Conservation (phyloP, 2,888 invertebrate species). For the Tolmerus cingulatus region DNA sequence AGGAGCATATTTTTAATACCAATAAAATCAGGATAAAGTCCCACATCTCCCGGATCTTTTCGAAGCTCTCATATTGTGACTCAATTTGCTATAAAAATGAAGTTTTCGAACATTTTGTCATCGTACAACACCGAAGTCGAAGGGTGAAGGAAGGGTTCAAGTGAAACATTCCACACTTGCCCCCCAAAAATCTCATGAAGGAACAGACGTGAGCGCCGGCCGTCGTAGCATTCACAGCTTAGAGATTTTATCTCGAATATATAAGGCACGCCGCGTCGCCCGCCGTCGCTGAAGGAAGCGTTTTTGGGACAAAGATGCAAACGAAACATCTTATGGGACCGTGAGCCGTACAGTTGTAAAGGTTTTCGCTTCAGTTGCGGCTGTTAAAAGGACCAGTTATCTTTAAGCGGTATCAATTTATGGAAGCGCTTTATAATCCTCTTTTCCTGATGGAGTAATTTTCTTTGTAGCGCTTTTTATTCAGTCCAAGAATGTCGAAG, state of each 20-base stretch:
- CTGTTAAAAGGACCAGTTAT: conserved; percentile 5
- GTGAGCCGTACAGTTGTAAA: not conserved
- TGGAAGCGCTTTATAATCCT: conserved; percentile 14
- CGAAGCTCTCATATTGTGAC: conserved; percentile 18
- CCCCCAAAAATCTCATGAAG: not conserved
- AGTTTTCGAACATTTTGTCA: conserved; percentile 7
- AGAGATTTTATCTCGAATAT: not conserved
- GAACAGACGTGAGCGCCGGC: not conserved
- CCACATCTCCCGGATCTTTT: not conserved
- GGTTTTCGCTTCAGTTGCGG: conserved; percentile 18
- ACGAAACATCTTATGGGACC: not conserved
- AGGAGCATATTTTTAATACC: conserved; percentile 28
- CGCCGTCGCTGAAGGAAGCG: not conserved
- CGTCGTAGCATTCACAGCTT: not conserved
- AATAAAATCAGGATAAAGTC: conserved; percentile 5
- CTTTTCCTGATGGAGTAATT: conserved; percentile 22
- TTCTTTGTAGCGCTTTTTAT: conserved; percentile 10
- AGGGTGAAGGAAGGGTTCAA: not conserved
- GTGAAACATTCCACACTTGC: not conserved
- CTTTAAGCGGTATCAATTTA: conserved; percentile 1
- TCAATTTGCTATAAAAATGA: conserved; percentile 33
- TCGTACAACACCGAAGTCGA: not conserved
- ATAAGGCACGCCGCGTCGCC: not conserved
- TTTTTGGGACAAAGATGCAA: not conserved
- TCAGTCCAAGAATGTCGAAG: not conserved